Base-by-base conservation (phyloP, 2,888 invertebrate genomes). In the Andrena haemorrhoa region DNA sequence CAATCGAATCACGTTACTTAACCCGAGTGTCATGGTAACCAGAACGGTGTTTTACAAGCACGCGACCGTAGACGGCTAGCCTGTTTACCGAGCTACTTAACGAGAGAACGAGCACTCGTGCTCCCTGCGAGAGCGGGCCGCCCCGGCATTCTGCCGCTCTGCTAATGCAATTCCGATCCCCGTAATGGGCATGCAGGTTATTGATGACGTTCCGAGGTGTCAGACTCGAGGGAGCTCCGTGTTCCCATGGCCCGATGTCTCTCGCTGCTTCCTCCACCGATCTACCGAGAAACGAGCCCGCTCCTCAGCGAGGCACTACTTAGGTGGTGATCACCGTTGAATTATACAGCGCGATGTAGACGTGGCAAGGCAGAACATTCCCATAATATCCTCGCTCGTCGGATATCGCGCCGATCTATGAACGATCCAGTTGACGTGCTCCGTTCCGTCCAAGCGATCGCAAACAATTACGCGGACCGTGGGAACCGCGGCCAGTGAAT, bases 1-100 rank as follows among this genome's bases (percentile, higher is more conserved):
- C 90, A 89, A 93, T 93, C 91, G 90, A 92, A 92, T 92, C 81
- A 90, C 83, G 82, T 86, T 88, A 90, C 88, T 92, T 93, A 90
- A 93, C 91, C 90, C 90, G 86, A 47, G 84, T 83, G 84, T 82
- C 87, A 80, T 79, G 82, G 68, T 68, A 79, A 79, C 75, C 79
- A 49, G 79, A 70, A 77, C 74, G 78, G 63, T 71, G 51, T 75
- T 80, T 58, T 23, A 68, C 76, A 61, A 71, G 53, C 73, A 71
- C 76, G 83, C 73, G 68, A 23, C 60, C 35, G 5, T 33, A 12
- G 61, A 26, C 33, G 29, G 4, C 31, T 41, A 65, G 70, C 70
- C 75, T 76, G 49, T 82, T 77, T 69, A 70, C 69, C 41, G 61
- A 41, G 68, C n/a, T 75, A 53, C 76, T 77, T 63, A 70, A 72